Percentiles rank a stretch among this genome's conserved stretches.
Conservation (phyloP, 2,113 vertebrate species). For the Naja naja region DNA sequence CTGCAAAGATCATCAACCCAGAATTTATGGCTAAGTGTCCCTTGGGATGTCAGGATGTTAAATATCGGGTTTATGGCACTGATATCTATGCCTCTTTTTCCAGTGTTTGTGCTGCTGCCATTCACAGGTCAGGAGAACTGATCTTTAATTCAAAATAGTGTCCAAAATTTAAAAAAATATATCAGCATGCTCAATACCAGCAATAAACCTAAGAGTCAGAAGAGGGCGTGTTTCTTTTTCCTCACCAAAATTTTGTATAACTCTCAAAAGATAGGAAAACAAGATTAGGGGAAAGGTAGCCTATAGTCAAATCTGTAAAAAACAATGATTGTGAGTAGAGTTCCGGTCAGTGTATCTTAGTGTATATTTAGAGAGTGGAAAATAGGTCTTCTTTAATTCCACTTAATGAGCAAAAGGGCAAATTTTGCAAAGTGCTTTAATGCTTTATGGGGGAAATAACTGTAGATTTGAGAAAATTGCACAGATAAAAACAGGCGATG, state of each 20-base stretch:
- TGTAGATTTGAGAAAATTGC: not conserved
- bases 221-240: not conserved
- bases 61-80: constrained; percentile 88
- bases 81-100: constrained; percentile 93
- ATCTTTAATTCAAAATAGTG: not conserved
- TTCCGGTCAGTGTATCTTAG: not conserved
- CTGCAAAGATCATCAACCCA: constrained; percentile 86
- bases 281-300: not conserved
- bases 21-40: constrained; percentile 96
- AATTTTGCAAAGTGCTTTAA: not conserved
- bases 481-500: not conserved
- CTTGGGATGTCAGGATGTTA: constrained; percentile 84
- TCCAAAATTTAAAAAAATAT: not conserved
- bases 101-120: constrained; percentile 91
- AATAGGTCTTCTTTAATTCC: not conserved
- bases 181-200: not conserved
- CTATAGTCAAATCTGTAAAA: not conserved
- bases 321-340: not conserved
- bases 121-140: constrained; percentile 83
- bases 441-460: not conserved
- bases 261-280: not conserved
- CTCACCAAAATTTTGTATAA: not conserved
- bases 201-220: not conserved
- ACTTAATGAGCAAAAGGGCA: not conserved
- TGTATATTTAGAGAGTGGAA: not conserved